Evolutionary conservation across 2,113 vertebrate species (phyloP), one percentile per base, ranked within the genome.

Genomic region (Hydrolagus affinis): DNA sequence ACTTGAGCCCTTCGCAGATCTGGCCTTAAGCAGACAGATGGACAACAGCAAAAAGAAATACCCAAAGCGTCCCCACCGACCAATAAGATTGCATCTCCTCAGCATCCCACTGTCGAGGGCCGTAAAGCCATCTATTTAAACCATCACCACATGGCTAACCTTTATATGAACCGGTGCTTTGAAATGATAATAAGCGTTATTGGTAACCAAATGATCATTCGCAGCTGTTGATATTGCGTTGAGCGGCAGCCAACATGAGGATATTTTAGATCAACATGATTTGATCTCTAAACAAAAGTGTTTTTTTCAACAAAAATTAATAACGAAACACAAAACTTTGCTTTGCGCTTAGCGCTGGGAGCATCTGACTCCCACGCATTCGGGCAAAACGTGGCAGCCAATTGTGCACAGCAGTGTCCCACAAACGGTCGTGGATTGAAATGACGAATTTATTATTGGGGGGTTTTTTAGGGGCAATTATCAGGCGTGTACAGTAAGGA

Each of bases 41-140:
- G 66, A 68, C 14, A 30, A 28, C 57, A 60, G 21, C 23, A 11
- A 28, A 64, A 12, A 25, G 9, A 64, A 9, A n/a, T 60, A 62
- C 28, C 19, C 44, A 44, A 21, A 14, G 32, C 11, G 28, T 7
- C 32, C 60, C 60, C 17, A 68, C 25, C 30, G 14, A 8, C 62
- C 66, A 25, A 66, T 68, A 10, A 66, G 11, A 32, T 21, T 32
- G 25, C 32, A 83, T 66, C 73, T 56, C 21, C 56, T n/a, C 73
- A 75, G 32, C 62, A 19, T 66, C 66, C 8, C 12, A 19, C 23
- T 83, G 60, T 21, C 25, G 66, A 25, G 6, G 76, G n/a, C 76
- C 23, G 23, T 68, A 83, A 83, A 83, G 44, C 60, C 60, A 25
- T 83, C 30, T 12, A 83, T 17, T 64, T 62, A 83, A 66, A 21